A percentile compares a stretch with the other conserved stretches of the same genome.
phyloP scores from a whole-genome alignment of 2,113 vertebrate genomes.

The Tragelaphus scriptus region DNA sequence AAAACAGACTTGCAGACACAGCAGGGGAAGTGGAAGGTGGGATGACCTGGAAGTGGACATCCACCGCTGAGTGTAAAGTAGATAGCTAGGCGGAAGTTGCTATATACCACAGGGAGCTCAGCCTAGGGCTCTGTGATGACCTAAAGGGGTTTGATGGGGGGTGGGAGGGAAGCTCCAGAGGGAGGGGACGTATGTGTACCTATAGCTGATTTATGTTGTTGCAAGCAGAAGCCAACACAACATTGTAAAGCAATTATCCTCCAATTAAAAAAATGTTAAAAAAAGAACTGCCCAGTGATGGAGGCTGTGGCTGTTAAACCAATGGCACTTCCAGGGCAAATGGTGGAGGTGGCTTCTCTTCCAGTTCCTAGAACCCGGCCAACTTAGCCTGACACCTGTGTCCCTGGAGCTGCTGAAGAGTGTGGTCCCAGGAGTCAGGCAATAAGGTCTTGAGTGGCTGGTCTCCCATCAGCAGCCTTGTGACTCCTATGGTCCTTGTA shows the following conservation, averaged over 20 bases:
- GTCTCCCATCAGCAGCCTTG: not conserved
- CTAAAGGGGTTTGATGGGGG: not conserved
- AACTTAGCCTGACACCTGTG: not conserved
- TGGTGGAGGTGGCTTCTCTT: not conserved
- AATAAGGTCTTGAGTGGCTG: not conserved
- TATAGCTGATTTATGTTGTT: not conserved
- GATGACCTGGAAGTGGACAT: accelerated
- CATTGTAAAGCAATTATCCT: not conserved
- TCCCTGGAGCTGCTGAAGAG: accelerated
- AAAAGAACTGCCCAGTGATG: not conserved
- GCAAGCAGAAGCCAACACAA: not conserved
- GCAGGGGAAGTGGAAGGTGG: not conserved
- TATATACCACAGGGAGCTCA: accelerated
- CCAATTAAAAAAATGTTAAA: not conserved
- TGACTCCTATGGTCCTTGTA: not conserved
- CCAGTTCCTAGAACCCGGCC: accelerated
- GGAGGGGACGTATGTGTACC: not conserved
- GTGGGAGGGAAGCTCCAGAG: not conserved
- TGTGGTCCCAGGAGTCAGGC: not conserved
- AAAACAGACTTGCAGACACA: not conserved
- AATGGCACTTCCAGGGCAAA: too few relatives aligned
- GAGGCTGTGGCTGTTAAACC: too few relatives aligned
- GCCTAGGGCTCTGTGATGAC: not conserved
- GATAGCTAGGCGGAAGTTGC: not conserved
- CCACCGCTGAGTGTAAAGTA: accelerated